These are phyloP conservation scores for Aleadryas rufinucha DNA, from an alignment of 2,113 vertebrate species.

Conservation along the genomic window DNA sequence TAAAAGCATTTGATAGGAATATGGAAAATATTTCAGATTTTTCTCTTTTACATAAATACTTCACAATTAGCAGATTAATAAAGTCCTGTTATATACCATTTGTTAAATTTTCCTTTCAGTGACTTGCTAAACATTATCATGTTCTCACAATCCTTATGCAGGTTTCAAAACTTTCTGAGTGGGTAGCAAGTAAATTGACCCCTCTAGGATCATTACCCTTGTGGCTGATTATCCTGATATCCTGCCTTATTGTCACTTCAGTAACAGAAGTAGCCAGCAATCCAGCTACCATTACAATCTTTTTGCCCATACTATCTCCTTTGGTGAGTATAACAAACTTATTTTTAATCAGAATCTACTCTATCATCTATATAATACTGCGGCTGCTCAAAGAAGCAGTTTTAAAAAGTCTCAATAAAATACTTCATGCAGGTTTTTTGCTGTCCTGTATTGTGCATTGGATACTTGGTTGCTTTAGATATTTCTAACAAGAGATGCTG, in stretches of 20 bases:
- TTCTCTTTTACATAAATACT: not conserved
- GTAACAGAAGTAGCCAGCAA: conserved; percentile 94
- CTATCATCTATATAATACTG: not conserved
- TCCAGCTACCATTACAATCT: conserved; percentile 88
- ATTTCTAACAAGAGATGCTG: not conserved
- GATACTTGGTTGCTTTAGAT: not conserved
- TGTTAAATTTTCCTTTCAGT: not conserved
- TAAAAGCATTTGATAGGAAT: not conserved
- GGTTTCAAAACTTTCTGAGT: conserved; percentile 84
- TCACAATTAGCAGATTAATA: not conserved
- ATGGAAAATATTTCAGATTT: not conserved
- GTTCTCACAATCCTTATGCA: conserved; percentile 36
- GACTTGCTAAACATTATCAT: not conserved
- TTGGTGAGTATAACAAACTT: conserved; percentile 76
- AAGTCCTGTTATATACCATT: not conserved
- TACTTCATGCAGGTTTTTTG: not conserved
- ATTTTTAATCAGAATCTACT: not conserved
- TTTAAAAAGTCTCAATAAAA: not conserved
- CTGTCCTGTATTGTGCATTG: not conserved
- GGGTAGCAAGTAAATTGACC: conserved; percentile 84
- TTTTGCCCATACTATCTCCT: conserved; percentile 88
- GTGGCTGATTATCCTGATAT: conserved; percentile 77
- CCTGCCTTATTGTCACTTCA: conserved; percentile 86
- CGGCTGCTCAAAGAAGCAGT: not conserved
- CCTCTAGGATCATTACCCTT: conserved; percentile 84